These are phyloP conservation scores for Coregonus suidteri DNA, from an alignment of 2,797 vertebrate genomes.

Conservation along the genomic window DNA sequence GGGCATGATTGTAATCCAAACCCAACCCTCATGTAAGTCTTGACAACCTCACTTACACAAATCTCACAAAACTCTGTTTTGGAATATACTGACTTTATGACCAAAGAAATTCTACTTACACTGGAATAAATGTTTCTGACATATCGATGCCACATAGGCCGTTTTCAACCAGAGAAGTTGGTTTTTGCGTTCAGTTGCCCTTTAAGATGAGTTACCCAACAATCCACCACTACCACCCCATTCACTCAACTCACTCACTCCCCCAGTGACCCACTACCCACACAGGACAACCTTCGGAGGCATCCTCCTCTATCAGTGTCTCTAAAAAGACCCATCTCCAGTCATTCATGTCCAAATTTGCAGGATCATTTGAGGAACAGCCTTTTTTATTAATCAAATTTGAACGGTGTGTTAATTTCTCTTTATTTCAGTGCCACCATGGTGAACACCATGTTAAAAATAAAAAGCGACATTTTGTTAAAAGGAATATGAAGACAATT, in stretches of 20 bases:
- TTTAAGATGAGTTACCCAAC: neutral
- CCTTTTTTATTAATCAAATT: constrained; percentile 82
- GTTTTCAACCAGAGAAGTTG: too few species aligned
- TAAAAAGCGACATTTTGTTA: constrained; percentile 74
- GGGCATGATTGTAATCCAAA: too few species aligned
- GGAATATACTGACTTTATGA: too few species aligned
- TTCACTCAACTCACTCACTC: neutral
- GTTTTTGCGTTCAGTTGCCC: too few species aligned
- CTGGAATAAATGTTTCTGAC: too few species aligned
- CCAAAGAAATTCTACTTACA: too few species aligned
- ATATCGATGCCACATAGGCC: too few species aligned
- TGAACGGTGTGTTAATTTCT: constrained; percentile 79
- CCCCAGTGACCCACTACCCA: too few species aligned
- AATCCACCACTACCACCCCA: neutral
- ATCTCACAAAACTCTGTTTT: too few species aligned
- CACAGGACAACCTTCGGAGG: neutral
- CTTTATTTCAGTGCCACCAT: constrained; percentile 81
- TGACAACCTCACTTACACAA: too few species aligned
- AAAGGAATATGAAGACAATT: constrained; percentile 75
- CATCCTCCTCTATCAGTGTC: neutral
- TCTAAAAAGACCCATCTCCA: constrained; percentile 47
- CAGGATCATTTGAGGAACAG: constrained; percentile 75
- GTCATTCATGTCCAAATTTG: constrained; percentile 66
- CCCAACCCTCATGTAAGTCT: too few species aligned
- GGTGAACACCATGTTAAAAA: constrained; percentile 80